Evolutionary conservation across 2,797 vertebrate species (phyloP).

Genomic region (Enoplosus armatus): DNA sequence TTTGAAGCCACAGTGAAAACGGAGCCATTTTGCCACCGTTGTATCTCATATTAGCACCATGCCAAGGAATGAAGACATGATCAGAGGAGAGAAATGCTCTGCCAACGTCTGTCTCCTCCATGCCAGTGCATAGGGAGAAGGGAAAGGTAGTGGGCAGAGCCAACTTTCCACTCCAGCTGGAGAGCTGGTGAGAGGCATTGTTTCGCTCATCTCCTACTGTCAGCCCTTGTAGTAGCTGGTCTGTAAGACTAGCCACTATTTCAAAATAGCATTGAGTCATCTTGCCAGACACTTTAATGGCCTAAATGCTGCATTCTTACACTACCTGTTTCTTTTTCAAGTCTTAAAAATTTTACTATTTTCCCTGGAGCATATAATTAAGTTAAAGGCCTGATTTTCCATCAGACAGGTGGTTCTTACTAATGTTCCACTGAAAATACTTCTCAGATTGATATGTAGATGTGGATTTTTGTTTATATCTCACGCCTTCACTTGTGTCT

Average conservation of each 20-base stretch:
- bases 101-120: constrained; percentile 65
- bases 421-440: background rate
- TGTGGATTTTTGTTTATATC: constrained; percentile 5
- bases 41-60: constrained; percentile 56
- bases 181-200: constrained; percentile 73
- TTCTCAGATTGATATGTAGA: background rate
- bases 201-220: constrained; percentile 69
- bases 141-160: constrained; percentile 68
- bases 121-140: constrained; percentile 77
- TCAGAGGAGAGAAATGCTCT: constrained; percentile 68
- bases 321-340: background rate
- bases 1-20: constrained; percentile 46
- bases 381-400: background rate
- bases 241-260: constrained; percentile 45
- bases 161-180: constrained; percentile 85
- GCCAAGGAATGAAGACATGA: constrained; percentile 77
- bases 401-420: background rate
- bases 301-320: constrained; percentile 37
- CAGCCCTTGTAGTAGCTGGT: constrained; percentile 56
- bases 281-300: constrained; percentile 44
- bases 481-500: constrained; percentile 24
- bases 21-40: constrained; percentile 55
- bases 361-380: background rate
- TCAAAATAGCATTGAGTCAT: constrained; percentile 54
- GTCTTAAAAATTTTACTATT: constrained; percentile 13